Evolutionary conservation across 2,113 vertebrate genomes (phyloP).

Genomic region (Protobothrops flavoviridis): DNA sequence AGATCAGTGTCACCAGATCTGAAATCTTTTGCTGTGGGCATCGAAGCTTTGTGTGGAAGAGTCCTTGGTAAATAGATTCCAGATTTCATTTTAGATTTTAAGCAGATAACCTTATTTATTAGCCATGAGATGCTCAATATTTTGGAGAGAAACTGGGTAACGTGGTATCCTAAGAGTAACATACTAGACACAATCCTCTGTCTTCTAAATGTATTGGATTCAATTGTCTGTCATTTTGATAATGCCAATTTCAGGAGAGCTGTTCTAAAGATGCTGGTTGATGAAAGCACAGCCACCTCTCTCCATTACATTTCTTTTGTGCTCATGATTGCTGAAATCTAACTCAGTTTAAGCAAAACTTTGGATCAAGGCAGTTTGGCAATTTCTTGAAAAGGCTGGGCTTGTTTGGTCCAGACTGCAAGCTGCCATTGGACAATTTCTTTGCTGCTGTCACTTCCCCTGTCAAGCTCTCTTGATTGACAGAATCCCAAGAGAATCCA

Average conservation of each 20-base stretch:
- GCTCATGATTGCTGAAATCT: neutral
- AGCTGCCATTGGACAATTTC: neutral
- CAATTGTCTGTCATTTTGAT: neutral
- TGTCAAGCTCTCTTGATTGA: too few relatives aligned
- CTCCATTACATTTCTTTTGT: neutral
- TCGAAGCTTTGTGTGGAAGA: slow-evolving; percentile 77
- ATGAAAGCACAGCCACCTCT: neutral
- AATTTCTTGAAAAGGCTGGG: neutral
- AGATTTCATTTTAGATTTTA: neutral
- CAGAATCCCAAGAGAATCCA: too few relatives aligned
- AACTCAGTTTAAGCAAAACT: neutral
- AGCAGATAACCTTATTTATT: neutral
- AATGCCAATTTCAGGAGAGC: neutral
- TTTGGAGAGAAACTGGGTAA: neutral
- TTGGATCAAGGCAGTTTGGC: neutral
- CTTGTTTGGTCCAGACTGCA: neutral
- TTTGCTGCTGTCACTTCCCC: neutral
- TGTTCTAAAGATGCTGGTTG: neutral
- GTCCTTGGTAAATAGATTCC: slow-evolving; percentile 72
- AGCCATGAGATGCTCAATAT: neutral
- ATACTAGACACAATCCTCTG: neutral
- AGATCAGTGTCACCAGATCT: slow-evolving; percentile 83
- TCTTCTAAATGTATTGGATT: neutral
- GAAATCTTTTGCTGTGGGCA: slow-evolving; percentile 84
- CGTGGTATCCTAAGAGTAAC: neutral